A percentile compares a stretch with the other conserved stretches of the same genome.
Conservation (phyloP, 2,113 vertebrate genomes). For the Aythya baeri region DNA sequence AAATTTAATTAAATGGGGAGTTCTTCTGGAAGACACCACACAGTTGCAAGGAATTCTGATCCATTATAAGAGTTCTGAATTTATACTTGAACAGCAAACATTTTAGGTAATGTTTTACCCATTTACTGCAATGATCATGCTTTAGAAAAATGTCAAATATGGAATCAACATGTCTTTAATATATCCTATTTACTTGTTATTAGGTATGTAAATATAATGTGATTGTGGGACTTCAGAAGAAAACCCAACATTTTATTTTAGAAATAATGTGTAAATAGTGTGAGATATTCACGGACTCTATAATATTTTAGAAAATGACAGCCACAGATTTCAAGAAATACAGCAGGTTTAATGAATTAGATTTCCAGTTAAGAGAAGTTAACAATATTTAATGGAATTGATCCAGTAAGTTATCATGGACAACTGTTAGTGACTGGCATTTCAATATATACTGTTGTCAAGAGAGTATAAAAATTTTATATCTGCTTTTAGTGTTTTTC, state of each 20-base stretch:
- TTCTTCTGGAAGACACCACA: background rate
- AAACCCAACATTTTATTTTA: slow-evolving; percentile 3
- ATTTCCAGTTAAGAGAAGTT: background rate
- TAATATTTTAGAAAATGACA: background rate
- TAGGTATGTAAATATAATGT: background rate
- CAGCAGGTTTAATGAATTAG: background rate
- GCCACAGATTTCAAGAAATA: background rate
- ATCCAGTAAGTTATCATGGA: background rate
- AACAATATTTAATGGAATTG: background rate
- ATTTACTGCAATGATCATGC: background rate
- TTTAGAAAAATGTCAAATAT: background rate
- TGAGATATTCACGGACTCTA: background rate
- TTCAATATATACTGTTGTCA: background rate
- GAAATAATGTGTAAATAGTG: background rate
- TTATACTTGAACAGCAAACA: background rate
- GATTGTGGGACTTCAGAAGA: background rate
- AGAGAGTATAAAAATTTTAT: background rate
- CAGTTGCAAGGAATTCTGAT: background rate
- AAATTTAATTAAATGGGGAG: background rate
- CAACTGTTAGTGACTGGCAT: background rate
- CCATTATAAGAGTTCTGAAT: background rate
- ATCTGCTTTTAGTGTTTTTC: background rate
- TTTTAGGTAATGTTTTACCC: background rate
- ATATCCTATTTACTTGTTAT: background rate
- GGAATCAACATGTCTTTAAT: background rate